phyloP scores from a whole-genome alignment of 2,888 invertebrate species.

The Pelosia muscerda region DNA sequence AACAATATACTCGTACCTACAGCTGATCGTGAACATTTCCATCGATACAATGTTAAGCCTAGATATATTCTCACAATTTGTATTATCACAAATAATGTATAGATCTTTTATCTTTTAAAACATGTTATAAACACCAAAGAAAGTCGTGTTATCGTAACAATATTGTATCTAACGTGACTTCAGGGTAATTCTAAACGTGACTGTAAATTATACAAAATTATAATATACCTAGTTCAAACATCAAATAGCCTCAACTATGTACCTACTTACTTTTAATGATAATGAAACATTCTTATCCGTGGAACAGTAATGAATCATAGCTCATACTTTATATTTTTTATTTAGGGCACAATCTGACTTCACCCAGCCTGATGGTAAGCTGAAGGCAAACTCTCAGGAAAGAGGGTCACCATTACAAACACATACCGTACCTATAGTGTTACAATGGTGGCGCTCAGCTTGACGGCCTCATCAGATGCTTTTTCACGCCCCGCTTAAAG shows the following conservation, averaged over 20 bases:
- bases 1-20: background rate
- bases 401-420: too few relatives aligned
- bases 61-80: background rate
- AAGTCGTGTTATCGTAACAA: slow-evolving; percentile 16
- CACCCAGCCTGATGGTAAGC: too few relatives aligned
- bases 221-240: slow-evolving; percentile 5
- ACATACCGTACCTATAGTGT: too few relatives aligned
- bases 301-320: background rate
- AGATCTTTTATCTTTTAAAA: background rate
- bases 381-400: too few relatives aligned
- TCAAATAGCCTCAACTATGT: background rate
- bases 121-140: slow-evolving; percentile 10
- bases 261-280: background rate
- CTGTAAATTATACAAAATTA: slow-evolving; percentile 2
- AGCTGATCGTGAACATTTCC: background rate
- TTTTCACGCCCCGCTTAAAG: too few relatives aligned
- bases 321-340: too few relatives aligned
- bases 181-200: slow-evolving; percentile 12
- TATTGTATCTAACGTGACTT: slow-evolving; percentile 14
- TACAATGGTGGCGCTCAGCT: too few relatives aligned
- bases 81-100: background rate
- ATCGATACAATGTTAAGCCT: background rate
- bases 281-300: background rate
- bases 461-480: too few relatives aligned
- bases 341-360: too few relatives aligned